Evolutionary conservation across 2,888 invertebrate species (phyloP), one percentile per base, ranked within the genome.

Genomic region (Lasioglossum villosulum): DNA sequence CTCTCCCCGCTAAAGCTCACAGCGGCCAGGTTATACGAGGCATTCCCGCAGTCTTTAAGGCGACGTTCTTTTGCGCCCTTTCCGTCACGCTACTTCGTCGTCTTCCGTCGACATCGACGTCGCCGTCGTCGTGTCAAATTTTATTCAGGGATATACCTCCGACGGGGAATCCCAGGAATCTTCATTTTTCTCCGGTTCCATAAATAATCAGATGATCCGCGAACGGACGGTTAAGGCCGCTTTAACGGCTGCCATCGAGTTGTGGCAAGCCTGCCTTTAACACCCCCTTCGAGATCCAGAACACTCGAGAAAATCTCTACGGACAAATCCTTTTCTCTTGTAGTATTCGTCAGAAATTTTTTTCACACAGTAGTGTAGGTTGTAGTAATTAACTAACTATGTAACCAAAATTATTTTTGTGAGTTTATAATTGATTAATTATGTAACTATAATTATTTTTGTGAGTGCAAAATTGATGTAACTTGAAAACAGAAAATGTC

Each of bases 1-100:
- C 85, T 23, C 37, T 66, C 80, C 68, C 56, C 79, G 73, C 70
- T 83, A 80, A 80, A 80, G 75, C 75, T 78, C 74, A n/a, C 42
- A 16, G 34, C 19, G 70, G 39, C 63, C 63, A 30, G 71, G 68
- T 83, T 87, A 87, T 87, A 87, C 72, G 86, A 80, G 59, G 75
- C 75, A 81, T 86, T 84, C 78, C 56, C 75, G 75, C 56, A 48
- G 77, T 76, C 82, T 84, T 84, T 63, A 52, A 75, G 74, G 34
- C 34, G 37, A 68, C 34, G 66, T 68, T 68, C 66, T 68, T 37
- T 68, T 37, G 59, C 71, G 77, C 37, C 39, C 70, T 39, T 56
- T 70, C 39, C 70, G 37, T 70, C 70, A 23, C 10, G 37, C 68
- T 68, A 66, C 78, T 59, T 59, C 78, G 75, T 78, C 75, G 73